Conservation (phyloP, 2,113 vertebrate genomes). For the Thryonomys swinderianus region DNA sequence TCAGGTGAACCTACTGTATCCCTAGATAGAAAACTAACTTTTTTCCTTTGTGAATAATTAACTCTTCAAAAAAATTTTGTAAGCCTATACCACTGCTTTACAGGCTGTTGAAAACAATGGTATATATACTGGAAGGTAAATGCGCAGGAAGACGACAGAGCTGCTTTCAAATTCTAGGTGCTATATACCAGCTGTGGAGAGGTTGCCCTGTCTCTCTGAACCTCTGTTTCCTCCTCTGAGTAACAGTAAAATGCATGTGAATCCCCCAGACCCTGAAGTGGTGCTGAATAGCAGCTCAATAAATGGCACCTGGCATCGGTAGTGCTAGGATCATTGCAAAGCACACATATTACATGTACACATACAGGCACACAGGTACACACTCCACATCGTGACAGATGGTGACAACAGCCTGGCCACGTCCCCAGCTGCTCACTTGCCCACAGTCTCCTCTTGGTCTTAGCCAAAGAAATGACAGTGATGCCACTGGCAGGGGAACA, state of each 20-base stretch:
- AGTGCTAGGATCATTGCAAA: not conserved
- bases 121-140: accelerated
- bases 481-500: not conserved
- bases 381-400: not conserved
- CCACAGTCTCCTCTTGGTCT: not conserved
- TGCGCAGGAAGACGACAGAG: not conserved
- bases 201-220: not conserved
- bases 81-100: not conserved
- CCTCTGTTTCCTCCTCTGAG: not conserved
- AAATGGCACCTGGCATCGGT: not conserved
- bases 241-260: not conserved
- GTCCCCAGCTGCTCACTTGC: not conserved
- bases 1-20: not conserved
- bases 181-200: not conserved
- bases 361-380: accelerated
- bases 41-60: not conserved
- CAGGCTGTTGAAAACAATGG: accelerated
- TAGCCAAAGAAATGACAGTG: not conserved
- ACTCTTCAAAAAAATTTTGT: not conserved
- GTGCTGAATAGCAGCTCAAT: not conserved
- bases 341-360: accelerated
- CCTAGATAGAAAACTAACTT: not conserved
- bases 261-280: not conserved
- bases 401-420: not conserved
- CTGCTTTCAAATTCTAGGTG: not conserved